Evolutionary conservation across 2,113 vertebrate species (phyloP), one percentile per base, ranked within the genome.

Genomic region (Aplodontia rufa): DNA sequence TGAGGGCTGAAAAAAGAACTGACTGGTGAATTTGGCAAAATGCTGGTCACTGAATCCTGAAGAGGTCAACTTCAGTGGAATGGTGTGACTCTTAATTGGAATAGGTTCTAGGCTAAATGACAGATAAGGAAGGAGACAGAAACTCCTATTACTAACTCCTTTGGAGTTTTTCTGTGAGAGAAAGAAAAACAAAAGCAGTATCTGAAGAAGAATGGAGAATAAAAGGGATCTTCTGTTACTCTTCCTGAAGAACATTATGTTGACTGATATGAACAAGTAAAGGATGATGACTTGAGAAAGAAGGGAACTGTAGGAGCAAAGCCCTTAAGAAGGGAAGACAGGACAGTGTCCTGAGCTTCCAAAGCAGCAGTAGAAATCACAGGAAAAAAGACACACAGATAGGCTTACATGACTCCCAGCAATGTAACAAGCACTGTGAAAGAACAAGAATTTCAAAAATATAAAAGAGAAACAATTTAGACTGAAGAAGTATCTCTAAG

Each of bases 381-480:
- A 82, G 66, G 14, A 87, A 42, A 66, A 40, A 87, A 72, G 32
- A 66, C 14, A 47, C 12, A 55, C 16, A 68, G 26, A 58, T 49
- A 68, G 47, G 69, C 32, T 91, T 91, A n/a, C 5, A 5, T 51
- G 93, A 79, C 55, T 74, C 16, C 16, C 90, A 93, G 24, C 12
- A n/a, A n/a, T 91, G 16, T 64, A 80, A 37, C 14, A 80, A 87
- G 20, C 71, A 35, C 16, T 74, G 76, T 85, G 8, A 69, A 94
- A 87, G 62, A 95, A 78, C 0, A 79, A 78, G 88, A 60, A 82
- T 53, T 71, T 95, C n/a, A 53, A 72, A 92, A 82, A 72, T n/a
- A 8, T 28, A 92, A 72, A 12, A 74, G n/a, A 69, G 47, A 69
- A 75, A 85, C 35, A 51, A 76, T 24, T 45, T 82, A 94, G 26